Percentiles rank a stretch among this genome's conserved stretches.
Conservation (phyloP, 2,888 invertebrate species). For the Amblyjoppa proteus region DNA sequence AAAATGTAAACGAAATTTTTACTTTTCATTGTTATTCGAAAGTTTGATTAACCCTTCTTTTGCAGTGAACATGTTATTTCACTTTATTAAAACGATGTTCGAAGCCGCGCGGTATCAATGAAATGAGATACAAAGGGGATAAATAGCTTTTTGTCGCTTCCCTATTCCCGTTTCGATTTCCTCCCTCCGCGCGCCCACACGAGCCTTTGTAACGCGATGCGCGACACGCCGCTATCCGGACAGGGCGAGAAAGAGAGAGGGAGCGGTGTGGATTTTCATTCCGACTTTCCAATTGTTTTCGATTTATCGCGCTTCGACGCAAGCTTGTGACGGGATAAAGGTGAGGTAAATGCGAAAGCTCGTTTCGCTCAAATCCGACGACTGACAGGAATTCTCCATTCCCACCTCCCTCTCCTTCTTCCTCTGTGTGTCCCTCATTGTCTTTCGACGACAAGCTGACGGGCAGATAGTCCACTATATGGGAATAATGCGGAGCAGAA, state of each 20-base stretch:
- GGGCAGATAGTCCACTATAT: conserved; percentile 27
- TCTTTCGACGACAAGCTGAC: conserved; percentile 20
- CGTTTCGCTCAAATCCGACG: conserved; percentile 43
- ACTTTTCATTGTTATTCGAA: background rate
- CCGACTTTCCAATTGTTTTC: conserved; percentile 61
- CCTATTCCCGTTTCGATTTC: conserved; percentile 25
- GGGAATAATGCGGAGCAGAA: conserved; percentile 19
- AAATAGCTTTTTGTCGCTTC: conserved; percentile 22
- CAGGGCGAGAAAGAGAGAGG: background rate
- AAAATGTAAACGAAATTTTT: background rate
- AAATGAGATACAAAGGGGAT: conserved; percentile 5
- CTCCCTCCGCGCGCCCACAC: conserved; percentile 5
- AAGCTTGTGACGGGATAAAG: background rate
- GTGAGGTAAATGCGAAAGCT: conserved; percentile 36
- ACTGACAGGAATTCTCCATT: conserved; percentile 58
- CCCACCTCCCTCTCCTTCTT: conserved; percentile 12
- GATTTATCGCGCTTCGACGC: conserved; percentile 47
- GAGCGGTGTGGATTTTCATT: conserved; percentile 54
- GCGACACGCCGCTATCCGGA: conserved; percentile 24
- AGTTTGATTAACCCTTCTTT: background rate
- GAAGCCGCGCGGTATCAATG: background rate
- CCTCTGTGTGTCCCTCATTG: conserved; percentile 16
- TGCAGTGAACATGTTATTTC: background rate
- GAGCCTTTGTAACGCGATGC: conserved; percentile 24
- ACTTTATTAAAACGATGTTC: background rate